Evolutionary conservation across 2,113 vertebrate species (phyloP).

Genomic region (Butorides virescens): DNA sequence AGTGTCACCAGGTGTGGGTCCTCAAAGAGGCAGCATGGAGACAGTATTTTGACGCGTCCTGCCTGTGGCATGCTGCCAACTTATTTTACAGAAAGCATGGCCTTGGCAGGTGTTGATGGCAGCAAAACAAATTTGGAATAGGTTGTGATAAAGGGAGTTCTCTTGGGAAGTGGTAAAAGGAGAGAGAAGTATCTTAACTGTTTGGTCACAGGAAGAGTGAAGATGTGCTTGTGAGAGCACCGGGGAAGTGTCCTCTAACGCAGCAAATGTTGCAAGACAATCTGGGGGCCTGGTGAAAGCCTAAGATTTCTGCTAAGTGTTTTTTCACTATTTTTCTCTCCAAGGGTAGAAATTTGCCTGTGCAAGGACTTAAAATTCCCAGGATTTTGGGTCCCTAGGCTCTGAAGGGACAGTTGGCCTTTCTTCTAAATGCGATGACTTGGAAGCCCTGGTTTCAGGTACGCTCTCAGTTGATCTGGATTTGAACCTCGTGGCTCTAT

Average conservation of each 20-base stretch:
- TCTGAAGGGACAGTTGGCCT: neutral
- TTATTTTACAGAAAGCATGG: neutral
- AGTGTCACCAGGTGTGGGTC: neutral
- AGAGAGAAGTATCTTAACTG: neutral
- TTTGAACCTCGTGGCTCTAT: neutral
- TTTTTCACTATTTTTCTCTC: neutral
- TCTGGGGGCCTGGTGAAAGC: neutral
- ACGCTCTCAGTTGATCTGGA: neutral
- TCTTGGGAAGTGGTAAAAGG: neutral
- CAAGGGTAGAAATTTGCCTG: neutral
- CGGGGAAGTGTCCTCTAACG: neutral
- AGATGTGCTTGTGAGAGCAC: neutral
- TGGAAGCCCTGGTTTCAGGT: neutral
- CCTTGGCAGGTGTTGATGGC: conserved; percentile 29
- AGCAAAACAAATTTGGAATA: conserved; percentile 16
- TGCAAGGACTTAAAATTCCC: neutral
- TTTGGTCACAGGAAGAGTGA: neutral
- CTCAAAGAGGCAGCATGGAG: neutral
- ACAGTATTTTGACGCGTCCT: neutral
- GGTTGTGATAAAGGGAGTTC: conserved; percentile 1
- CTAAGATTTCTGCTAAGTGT: neutral
- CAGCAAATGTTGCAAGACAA: neutral
- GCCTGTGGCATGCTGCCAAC: neutral
- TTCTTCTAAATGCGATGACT: neutral
- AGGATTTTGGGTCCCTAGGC: neutral